Base-by-base conservation (phyloP, 1,140 invertebrate species). In the Agrypnia vestita region DNA sequence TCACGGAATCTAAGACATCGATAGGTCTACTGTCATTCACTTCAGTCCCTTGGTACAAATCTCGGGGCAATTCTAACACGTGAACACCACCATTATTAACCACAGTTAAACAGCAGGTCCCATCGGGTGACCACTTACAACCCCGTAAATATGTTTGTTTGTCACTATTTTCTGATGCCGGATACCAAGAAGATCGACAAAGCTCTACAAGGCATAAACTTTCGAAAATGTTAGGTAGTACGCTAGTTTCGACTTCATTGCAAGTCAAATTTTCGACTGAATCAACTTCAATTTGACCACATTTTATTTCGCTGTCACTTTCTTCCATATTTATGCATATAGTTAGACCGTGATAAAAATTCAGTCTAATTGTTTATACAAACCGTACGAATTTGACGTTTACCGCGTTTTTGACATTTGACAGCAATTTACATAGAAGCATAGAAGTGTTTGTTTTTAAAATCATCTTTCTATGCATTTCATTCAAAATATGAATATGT, bases 41-140 rank as follows among this genome's bases (percentile, higher is more conserved):
- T 61, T 86, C 74, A 55, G 86, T 84, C 25, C 89, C 85, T 13
- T 86, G 84, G 85, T 95, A 95, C 0, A 96, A 86, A 85, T 94
- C 92, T 75, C 84, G 79, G 0, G 96, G 96, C 8, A 97, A 85
- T 85, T 97, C 95, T 84, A 96, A 95, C 17, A 98, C 85, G 82
- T 96, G 91, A 71, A 97, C 91, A 35, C 97, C 97, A 85, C 96
- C 95, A 79, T 94, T 93, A 83, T 96, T 94, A 0, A 95, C 92
- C 0, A 92, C 90, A 3, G 94, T 92, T 6, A 98, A 85, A 17
- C 98, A 88, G 86, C 96, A 97, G 1, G 94, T 96, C 15, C 97
- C 95, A 88, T 97, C 95, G 0, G 95, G 95, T 0, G 95, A 94
- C 94, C 94, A 95, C 59, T 92, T 91, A 81, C 94, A 95, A 6